Evolutionary conservation across 2,113 vertebrate species (phyloP), one percentile per base, ranked within the genome.

Genomic region (Muntiacus reevesi): DNA sequence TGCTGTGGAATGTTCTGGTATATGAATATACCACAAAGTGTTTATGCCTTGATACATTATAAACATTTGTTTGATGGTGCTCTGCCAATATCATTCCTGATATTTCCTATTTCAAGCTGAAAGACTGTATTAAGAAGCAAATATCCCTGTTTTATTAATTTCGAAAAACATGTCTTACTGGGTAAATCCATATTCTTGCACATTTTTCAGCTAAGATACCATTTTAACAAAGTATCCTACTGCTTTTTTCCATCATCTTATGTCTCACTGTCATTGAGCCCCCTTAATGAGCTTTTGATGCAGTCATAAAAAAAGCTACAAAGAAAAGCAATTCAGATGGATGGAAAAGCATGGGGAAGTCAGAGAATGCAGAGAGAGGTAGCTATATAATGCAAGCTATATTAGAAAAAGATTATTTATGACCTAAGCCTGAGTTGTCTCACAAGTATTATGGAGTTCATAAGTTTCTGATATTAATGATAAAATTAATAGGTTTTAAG

Each of bases 391-490:
- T 40, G 3, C 16, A 25, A 21, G 33, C 17, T 15, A 0, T 64
- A 27, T 43, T 81, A 43, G 17, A 57, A 71, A 71, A 62, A 33
- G 54, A 8, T 79, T 15, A 74, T 92, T 93, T 87, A 33, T 15
- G 0, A 74, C 64, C 17, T 85, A 88, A 91, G 62, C 13, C 92
- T 21, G 4, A 62, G 12, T 71, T 89, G 79, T 91, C 71, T 87
- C 33, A 81, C 0, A 85, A 47, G 6, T 79, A 47, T 57, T 83
- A 28, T 15, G 95, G 43, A 87, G n/a, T 92, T 92, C 76, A 83
- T 40, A 6, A 16, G 10, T 33, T 93, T 96, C 74, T 92, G 50
- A 94, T 94, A 97, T 83, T 3, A 97, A 94, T 95, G 67, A 23
- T 55, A 74, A 71, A 7, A 12, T 45, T 79, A 95, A 81, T 50